phyloP scores from a whole-genome alignment of 2,888 invertebrate genomes.

The Pachymerium ferrugineum region DNA sequence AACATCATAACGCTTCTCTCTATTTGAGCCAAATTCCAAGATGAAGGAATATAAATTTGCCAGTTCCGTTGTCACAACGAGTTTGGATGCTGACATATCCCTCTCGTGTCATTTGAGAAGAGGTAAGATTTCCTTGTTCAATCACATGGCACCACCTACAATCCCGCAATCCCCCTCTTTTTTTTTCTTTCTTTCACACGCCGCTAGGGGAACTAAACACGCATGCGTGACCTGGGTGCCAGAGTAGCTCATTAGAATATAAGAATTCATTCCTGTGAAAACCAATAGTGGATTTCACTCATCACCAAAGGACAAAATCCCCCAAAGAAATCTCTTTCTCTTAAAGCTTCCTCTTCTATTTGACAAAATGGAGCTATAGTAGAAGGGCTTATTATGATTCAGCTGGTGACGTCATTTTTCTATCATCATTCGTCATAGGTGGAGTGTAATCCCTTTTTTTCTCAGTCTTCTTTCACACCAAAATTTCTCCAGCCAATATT shows the following conservation, averaged over 20 bases:
- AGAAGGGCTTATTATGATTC: constrained; percentile 10
- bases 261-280: constrained; percentile 13
- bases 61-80: neutral
- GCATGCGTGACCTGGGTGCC: constrained; percentile 14
- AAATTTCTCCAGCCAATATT: constrained; percentile 1
- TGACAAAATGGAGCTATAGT: neutral
- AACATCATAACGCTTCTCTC: constrained; percentile 15
- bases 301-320: constrained; percentile 18
- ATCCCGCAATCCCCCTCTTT: neutral
- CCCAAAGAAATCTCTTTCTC: neutral
- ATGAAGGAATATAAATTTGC: constrained; percentile 24
- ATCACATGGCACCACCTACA: constrained; percentile 23
- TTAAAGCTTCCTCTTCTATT: neutral
- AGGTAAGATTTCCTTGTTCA: constrained; percentile 27
- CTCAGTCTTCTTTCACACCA: too few species aligned
- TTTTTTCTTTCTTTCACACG: constrained; percentile 5
- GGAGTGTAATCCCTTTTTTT: neutral
- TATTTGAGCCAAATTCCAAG: constrained; percentile 5
- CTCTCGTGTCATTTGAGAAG: constrained; percentile 9
- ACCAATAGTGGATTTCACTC: constrained; percentile 25
- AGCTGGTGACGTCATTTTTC: constrained; percentile 19
- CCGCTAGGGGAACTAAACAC: constrained; percentile 22
- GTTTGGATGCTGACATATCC: constrained; percentile 25
- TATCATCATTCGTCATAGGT: constrained; percentile 19
- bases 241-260: constrained; percentile 16